These are phyloP conservation scores for Gymnopithys bicolor DNA, from an alignment of 2,797 vertebrate species.

Conservation along the genomic window DNA sequence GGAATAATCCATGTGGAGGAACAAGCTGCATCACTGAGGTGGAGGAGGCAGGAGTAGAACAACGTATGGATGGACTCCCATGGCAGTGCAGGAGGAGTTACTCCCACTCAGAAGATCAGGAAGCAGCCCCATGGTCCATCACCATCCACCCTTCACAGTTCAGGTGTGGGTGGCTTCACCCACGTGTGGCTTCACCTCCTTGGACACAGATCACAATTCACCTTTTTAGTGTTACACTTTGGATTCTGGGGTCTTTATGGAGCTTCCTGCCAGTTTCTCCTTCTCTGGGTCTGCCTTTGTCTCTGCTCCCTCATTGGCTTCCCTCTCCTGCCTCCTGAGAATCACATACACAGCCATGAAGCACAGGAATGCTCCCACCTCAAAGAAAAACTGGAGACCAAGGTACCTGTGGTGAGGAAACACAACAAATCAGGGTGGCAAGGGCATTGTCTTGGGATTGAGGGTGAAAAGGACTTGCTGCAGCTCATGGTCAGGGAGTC, in stretches of 20 bases:
- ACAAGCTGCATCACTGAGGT: not conserved
- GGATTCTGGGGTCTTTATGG: not conserved
- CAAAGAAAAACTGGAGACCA: slow-evolving; percentile 79
- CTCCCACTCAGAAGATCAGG: not conserved
- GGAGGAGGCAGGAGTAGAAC: not conserved
- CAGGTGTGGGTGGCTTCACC: not conserved
- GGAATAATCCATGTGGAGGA: not conserved
- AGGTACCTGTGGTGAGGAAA: slow-evolving; percentile 69
- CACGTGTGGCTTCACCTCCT: not conserved
- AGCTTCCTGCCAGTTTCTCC: slow-evolving; percentile 29
- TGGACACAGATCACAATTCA: rapidly evolving
- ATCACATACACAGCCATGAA: slow-evolving; percentile 63
- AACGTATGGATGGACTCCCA: rapidly evolving
- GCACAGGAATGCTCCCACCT: slow-evolving; percentile 65
- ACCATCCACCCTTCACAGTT: not conserved
- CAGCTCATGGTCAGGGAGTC: not conserved
- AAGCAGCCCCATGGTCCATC: not conserved
- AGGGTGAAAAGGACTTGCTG: not conserved
- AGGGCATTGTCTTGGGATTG: rapidly evolving
- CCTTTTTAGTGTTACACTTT: not conserved
- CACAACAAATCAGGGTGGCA: not conserved
- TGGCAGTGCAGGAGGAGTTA: not conserved
- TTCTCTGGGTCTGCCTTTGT: not conserved
- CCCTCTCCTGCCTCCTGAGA: slow-evolving; percentile 61
- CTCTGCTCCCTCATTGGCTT: not conserved